These are phyloP conservation scores for Ephialtes manifestator DNA, from an alignment of 2,888 invertebrate species.

Conservation along the genomic window DNA sequence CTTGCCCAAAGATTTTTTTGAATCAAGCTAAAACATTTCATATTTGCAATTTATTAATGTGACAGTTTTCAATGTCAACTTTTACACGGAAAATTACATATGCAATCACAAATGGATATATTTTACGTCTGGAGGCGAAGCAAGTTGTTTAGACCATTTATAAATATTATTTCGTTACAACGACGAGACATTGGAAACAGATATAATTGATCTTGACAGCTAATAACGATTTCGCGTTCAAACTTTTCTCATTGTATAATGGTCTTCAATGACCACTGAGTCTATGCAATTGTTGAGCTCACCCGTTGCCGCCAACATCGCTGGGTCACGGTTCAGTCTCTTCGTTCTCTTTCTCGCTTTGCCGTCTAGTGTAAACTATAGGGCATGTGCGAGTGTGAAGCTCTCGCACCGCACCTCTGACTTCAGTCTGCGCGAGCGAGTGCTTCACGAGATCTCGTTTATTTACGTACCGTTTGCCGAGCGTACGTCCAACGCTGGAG, in stretches of 20 bases:
- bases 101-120: no score
- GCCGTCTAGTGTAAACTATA: not conserved
- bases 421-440: conserved; percentile 56
- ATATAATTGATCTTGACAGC: conserved; percentile 39
- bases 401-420: conserved; percentile 50
- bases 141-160: no score
- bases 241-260: conserved; percentile 63
- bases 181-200: not conserved
- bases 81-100: no score
- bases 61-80: no score
- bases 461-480: conserved; percentile 69
- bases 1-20: no score
- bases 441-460: conserved; percentile 67
- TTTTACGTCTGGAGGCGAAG: no score
- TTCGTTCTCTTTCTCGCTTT: conserved; percentile 12
- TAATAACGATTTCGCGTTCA: conserved; percentile 53
- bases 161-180: no score
- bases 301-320: conserved; percentile 28
- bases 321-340: conserved; percentile 12
- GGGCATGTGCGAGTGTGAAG: conserved; percentile 52
- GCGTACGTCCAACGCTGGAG: conserved; percentile 63
- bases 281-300: conserved; percentile 59
- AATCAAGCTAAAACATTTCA: no score
- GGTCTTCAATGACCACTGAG: conserved; percentile 56
- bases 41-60: no score